phyloP scores from a whole-genome alignment of 2,113 vertebrate species.

The Mormoops blainvillei region DNA sequence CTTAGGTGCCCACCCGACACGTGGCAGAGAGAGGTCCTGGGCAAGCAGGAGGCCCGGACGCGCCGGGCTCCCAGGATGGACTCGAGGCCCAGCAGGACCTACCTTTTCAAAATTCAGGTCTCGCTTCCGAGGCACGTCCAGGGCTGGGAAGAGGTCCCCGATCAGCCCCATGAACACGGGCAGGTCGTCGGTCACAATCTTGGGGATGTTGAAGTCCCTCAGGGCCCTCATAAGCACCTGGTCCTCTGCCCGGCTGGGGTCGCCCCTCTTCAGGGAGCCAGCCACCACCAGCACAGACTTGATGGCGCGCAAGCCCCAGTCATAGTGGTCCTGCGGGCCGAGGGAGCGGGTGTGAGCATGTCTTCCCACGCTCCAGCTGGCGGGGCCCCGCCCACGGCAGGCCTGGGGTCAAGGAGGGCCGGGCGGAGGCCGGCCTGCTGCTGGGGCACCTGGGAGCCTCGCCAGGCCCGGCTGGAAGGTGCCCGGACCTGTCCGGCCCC shows the following conservation, averaged over 20 bases:
- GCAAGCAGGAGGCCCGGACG: rapidly evolving
- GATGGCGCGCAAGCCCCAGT: constrained; percentile 84
- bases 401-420: background rate
- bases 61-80: rapidly evolving
- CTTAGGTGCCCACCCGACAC: rapidly evolving
- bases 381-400: background rate
- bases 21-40: rapidly evolving
- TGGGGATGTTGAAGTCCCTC: constrained; percentile 84
- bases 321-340: constrained; percentile 78
- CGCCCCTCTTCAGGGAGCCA: constrained; percentile 82
- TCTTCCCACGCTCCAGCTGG: rapidly evolving
- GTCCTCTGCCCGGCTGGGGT: constrained; percentile 77
- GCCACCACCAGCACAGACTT: constrained; percentile 85
- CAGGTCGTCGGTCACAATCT: constrained; percentile 82
- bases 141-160: constrained; percentile 82
- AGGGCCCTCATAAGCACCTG: constrained; percentile 84
- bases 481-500: rapidly evolving
- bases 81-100: rapidly evolving
- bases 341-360: rapidly evolving
- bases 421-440: background rate
- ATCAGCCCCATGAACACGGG: constrained; percentile 84
- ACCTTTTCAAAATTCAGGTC: constrained; percentile 83
- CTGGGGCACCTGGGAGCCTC: rapidly evolving
- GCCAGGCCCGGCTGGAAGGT: background rate
- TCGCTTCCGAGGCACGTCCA: constrained; percentile 81